phyloP scores from a whole-genome alignment of 2,888 invertebrate genomes.

The Dryadula phaetusa region DNA sequence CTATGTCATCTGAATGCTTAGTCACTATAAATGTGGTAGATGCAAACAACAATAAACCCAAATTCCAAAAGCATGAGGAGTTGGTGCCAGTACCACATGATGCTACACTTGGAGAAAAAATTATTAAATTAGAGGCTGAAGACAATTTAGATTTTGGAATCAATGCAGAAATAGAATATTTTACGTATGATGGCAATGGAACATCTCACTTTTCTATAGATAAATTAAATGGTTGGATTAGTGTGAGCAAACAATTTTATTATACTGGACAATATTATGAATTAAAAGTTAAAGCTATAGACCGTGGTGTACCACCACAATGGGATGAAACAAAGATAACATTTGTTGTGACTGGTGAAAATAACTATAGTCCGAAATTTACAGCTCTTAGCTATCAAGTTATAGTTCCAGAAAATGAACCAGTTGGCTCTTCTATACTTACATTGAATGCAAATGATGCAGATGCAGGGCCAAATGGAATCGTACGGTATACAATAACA shows the following conservation, averaged over 20 bases:
- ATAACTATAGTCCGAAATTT: slow-evolving; percentile 91
- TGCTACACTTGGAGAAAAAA: slow-evolving; percentile 87
- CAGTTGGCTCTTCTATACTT: slow-evolving; percentile 92
- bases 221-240: slow-evolving; percentile 92
- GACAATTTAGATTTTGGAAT: slow-evolving; percentile 93
- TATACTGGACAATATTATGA: slow-evolving; percentile 86
- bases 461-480: slow-evolving; percentile 95
- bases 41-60: slow-evolving; percentile 95
- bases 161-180: slow-evolving; percentile 94
- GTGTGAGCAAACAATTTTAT: slow-evolving; percentile 85
- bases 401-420: slow-evolving; percentile 95
- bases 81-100: slow-evolving; percentile 93
- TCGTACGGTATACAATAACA: slow-evolving; percentile 92
- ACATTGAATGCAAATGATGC: slow-evolving; percentile 93
- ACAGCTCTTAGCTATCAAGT: slow-evolving; percentile 94
- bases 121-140: slow-evolving; percentile 89
- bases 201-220: slow-evolving; percentile 90
- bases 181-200: slow-evolving; percentile 90
- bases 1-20: slow-evolving; percentile 94
- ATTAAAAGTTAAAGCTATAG: slow-evolving; percentile 89
- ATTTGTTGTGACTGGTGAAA: slow-evolving; percentile 93
- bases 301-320: slow-evolving; percentile 95
- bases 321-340: slow-evolving; percentile 89
- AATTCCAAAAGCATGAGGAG: slow-evolving; percentile 89
- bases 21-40: slow-evolving; percentile 95